Percentiles rank a stretch among this genome's conserved stretches.
Evolutionary conservation across 2,113 vertebrate species (phyloP).

Genomic region (Centropristis striata): DNA sequence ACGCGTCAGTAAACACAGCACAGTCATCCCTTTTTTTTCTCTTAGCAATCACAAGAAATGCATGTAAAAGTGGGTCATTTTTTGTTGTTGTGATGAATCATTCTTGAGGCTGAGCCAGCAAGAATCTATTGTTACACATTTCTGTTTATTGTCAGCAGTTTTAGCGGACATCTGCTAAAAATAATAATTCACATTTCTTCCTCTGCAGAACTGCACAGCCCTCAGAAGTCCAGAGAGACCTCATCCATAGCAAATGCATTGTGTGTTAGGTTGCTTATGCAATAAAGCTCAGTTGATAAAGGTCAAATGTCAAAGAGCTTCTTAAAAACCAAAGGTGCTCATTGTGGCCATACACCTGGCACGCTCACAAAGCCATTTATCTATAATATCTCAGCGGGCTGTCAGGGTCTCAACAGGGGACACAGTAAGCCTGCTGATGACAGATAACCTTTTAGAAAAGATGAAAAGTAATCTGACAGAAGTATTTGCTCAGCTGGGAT

Average conservation of each 20-base stretch:
- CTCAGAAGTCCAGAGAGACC: constrained; percentile 14
- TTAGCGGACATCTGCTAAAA: constrained; percentile 52
- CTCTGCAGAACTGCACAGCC: constrained; percentile 28
- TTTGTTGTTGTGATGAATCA: constrained; percentile 60
- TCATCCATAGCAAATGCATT: neutral
- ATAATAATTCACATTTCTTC: constrained; percentile 44
- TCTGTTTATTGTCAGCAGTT: constrained; percentile 57
- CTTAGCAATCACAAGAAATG: constrained; percentile 22
- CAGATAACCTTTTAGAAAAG: constrained; percentile 67
- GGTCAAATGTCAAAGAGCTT: constrained; percentile 42
- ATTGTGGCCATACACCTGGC: neutral
- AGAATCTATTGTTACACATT: constrained; percentile 52
- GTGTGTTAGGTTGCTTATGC: constrained; percentile 12
- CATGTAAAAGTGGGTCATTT: constrained; percentile 54
- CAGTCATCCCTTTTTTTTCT: constrained; percentile 12
- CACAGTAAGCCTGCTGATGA: constrained; percentile 40
- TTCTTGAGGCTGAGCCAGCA: constrained; percentile 41
- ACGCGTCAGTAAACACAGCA: constrained; percentile 19
- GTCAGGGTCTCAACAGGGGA: constrained; percentile 38
- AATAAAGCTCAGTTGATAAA: constrained; percentile 39
- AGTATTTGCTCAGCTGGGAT: constrained; percentile 9
- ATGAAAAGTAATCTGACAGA: constrained; percentile 37
- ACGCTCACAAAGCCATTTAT: constrained; percentile 38
- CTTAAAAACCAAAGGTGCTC: constrained; percentile 16
- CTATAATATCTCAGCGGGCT: constrained; percentile 37